A percentile compares a stretch with the other conserved stretches of the same genome.
Conservation (phyloP, 64 coral and sea anemone species). For the Astreopora myriophthalma region DNA sequence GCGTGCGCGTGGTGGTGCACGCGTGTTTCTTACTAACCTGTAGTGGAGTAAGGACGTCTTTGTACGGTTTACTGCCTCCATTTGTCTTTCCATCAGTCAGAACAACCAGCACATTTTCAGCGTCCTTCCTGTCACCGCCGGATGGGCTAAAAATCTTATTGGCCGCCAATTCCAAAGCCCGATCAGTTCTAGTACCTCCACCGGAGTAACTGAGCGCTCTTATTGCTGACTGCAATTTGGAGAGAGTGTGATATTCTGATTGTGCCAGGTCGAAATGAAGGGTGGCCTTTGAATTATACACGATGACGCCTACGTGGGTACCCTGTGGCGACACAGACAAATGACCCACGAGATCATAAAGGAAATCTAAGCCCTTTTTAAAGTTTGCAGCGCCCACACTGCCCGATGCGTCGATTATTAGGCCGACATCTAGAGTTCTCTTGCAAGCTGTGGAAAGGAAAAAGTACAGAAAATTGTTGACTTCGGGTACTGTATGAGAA, state of each 20-base stretch:
- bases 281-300: not conserved
- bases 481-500: not conserved
- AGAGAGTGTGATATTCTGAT: not conserved
- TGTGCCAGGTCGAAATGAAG: slow-evolving; percentile 26
- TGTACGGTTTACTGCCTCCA: not conserved
- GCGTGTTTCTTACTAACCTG: not conserved
- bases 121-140: slow-evolving; percentile 3
- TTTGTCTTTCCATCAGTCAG: slow-evolving; percentile 17
- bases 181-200: slow-evolving; percentile 44
- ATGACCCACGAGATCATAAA: slow-evolving; percentile 43
- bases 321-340: slow-evolving; percentile 69
- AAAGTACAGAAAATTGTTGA: not conserved
- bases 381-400: slow-evolving; percentile 53
- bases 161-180: slow-evolving; percentile 20
- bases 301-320: slow-evolving; percentile 67
- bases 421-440: slow-evolving; percentile 66
- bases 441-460: slow-evolving; percentile 54
- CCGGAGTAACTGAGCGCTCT: not conserved
- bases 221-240: slow-evolving; percentile 30
- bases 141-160: not conserved
- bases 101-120: slow-evolving; percentile 4
- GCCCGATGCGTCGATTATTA: slow-evolving; percentile 66
- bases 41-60: slow-evolving; percentile 23
- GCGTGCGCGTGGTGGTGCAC: too few relatives aligned
- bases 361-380: slow-evolving; percentile 36